phyloP scores from a whole-genome alignment of 2,797 vertebrate species.

The Petrocephalus schoutedeni region DNA sequence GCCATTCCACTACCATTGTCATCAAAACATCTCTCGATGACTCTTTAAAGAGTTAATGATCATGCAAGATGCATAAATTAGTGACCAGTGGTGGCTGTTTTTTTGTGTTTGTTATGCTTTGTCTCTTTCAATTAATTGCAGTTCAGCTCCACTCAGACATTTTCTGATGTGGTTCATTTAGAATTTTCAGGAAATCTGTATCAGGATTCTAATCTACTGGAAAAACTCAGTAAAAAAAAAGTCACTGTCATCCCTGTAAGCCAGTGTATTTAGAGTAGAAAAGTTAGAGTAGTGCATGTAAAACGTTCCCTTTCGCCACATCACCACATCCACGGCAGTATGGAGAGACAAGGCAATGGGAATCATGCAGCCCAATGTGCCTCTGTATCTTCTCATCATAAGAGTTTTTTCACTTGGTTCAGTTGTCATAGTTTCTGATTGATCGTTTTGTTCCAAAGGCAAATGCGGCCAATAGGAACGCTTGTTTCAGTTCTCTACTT shows the following conservation, averaged over 20 bases:
- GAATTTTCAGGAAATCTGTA: neutral
- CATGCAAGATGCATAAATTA: neutral
- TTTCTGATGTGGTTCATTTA: neutral
- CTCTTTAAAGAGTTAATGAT: neutral
- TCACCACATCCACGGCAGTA: neutral
- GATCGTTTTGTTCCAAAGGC: constrained; percentile 36
- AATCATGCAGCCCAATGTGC: neutral
- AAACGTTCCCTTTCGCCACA: neutral
- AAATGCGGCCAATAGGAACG: constrained; percentile 19
- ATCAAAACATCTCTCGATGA: neutral
- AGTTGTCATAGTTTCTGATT: constrained; percentile 74
- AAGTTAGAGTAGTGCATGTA: neutral
- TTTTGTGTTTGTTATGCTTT: neutral
- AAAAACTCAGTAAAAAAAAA: neutral
- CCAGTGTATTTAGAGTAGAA: neutral
- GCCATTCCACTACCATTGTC: constrained; percentile 44
- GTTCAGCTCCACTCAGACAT: neutral
- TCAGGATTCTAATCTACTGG: neutral
- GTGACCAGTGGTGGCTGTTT: neutral
- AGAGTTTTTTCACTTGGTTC: constrained; percentile 80
- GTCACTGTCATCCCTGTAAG: neutral
- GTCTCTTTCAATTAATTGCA: neutral
- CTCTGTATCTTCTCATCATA: constrained; percentile 6
- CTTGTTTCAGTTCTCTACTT: constrained; percentile 77
- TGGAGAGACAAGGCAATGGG: constrained; percentile 9